Evolutionary conservation across 2,888 invertebrate species (phyloP), one percentile per base, ranked within the genome.

Genomic region (Netelia virgata): DNA sequence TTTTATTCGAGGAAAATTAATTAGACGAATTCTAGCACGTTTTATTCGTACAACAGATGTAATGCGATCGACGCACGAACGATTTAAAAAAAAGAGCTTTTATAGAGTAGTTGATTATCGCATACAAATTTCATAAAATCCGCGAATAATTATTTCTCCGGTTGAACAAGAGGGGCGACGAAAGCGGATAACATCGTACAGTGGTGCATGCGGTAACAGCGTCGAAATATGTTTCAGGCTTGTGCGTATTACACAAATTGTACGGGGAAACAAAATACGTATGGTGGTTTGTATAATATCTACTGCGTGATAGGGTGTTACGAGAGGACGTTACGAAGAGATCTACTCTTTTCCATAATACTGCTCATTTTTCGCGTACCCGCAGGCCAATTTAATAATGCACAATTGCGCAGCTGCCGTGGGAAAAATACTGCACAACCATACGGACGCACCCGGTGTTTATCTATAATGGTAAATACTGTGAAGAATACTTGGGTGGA

Each of bases 281-380:
- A 59, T 23, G 66, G 66, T 47, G 57, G 57, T 68, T 18, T 41
- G 63, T 61, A 36, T 6, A 36, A 36, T 43, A 18, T 69, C 28
- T 50, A 41, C 10, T 41, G 53, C 53, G 23, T 55, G 43, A 79
- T 79, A 64, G 73, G 79, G 16, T 72, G 63, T 70, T 78, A 69
- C 63, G 78, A 69, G 74, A 69, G 53, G 23, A 18, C 55, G 18
- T 18, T 18, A 16, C 18, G 9, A 53, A 8, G 16, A 57, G 18
- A 16, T 18, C 57, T 68, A 14, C 69, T 70, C 69, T 63, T 63
- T 61, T 50, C 73, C 63, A 55, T 70, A 74, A 83, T 61, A 74
- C 74, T 74, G 63, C 28, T 64, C 83, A 74, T 83, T 79, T 83
- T 83, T 78, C 18, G 78, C 64, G 59, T 63, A 73, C 73, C 83